A percentile compares a stretch with the other conserved stretches of the same genome.
phyloP scores from a whole-genome alignment of 2,888 invertebrate species.

The Pherbina coryleti region DNA sequence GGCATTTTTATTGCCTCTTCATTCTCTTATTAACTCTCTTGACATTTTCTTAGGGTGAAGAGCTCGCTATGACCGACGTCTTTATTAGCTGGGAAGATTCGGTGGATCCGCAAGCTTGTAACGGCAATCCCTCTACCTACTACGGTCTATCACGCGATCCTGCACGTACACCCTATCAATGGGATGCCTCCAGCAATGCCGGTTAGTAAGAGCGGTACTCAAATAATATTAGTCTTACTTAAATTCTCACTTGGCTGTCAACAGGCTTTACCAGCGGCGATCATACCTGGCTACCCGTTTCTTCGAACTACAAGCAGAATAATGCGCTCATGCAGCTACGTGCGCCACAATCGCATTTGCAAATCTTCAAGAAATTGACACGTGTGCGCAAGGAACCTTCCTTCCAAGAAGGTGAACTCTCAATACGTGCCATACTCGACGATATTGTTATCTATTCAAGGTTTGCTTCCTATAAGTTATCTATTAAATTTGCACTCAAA shows the following conservation, averaged over 20 bases:
- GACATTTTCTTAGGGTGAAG: conserved; percentile 73
- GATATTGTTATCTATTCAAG: conserved; percentile 64
- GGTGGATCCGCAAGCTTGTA: conserved; percentile 72
- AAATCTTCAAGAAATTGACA: conserved; percentile 74
- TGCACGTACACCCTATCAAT: conserved; percentile 75
- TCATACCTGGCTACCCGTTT: conserved; percentile 79
- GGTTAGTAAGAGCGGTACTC: conserved; percentile 50
- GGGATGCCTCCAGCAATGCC: conserved; percentile 71
- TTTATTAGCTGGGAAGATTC: conserved; percentile 71
- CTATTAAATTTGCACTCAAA: neutral
- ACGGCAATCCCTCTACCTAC: conserved; percentile 69
- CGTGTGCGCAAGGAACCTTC: conserved; percentile 71
- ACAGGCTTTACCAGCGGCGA: conserved; percentile 62
- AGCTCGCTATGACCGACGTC: conserved; percentile 76
- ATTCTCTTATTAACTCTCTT: neutral
- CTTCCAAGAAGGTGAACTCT: conserved; percentile 57
- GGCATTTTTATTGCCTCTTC: too few species aligned
- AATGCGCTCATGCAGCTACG: conserved; percentile 74
- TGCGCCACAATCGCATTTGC: conserved; percentile 74
- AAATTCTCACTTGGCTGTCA: neutral
- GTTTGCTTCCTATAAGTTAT: conserved; percentile 44
- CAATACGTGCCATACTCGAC: conserved; percentile 58
- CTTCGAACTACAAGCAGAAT: conserved; percentile 72
- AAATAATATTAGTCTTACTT: neutral
- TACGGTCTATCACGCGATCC: conserved; percentile 71